These are phyloP conservation scores for Troglohyphantes excavatus DNA, from an alignment of 2,888 invertebrate genomes.

Conservation along the genomic window DNA sequence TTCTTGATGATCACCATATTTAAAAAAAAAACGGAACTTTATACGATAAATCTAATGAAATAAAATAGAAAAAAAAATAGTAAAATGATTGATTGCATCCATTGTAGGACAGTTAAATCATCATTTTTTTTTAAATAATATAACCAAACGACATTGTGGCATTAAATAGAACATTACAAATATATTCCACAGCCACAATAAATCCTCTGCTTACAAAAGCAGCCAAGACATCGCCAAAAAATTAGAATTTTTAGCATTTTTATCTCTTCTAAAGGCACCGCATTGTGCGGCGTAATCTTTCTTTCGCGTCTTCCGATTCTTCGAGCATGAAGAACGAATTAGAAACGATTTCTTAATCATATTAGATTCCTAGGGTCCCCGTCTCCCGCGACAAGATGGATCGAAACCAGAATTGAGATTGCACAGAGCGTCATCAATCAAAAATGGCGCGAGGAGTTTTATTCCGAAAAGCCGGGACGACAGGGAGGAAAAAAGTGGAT, in stretches of 20 bases:
- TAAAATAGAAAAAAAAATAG: neutral
- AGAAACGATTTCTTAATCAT: conserved; percentile 72
- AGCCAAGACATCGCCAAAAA: neutral
- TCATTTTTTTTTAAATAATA: neutral
- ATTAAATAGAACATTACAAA: neutral
- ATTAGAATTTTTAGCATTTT: neutral
- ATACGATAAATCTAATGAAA: too few species aligned
- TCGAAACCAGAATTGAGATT: conserved; percentile 57
- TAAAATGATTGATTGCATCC: neutral
- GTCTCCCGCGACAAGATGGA: conserved; percentile 38
- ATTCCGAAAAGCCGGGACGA: conserved; percentile 43
- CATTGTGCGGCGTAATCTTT: conserved; percentile 10
- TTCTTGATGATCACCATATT: too few species aligned
- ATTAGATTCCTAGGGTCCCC: conserved; percentile 46
- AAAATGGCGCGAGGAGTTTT: conserved; percentile 46
- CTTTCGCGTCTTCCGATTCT: neutral
- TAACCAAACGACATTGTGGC: neutral
- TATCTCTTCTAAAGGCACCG: neutral
- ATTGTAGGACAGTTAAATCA: neutral
- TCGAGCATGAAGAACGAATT: conserved; percentile 33
- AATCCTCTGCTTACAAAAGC: neutral
- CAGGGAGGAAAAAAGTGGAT: neutral
- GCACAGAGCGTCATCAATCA: conserved; percentile 53
- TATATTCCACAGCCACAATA: neutral
- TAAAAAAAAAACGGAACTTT: too few species aligned